Conservation (phyloP, 2,113 vertebrate species). For the Uropsilus gracilis region DNA sequence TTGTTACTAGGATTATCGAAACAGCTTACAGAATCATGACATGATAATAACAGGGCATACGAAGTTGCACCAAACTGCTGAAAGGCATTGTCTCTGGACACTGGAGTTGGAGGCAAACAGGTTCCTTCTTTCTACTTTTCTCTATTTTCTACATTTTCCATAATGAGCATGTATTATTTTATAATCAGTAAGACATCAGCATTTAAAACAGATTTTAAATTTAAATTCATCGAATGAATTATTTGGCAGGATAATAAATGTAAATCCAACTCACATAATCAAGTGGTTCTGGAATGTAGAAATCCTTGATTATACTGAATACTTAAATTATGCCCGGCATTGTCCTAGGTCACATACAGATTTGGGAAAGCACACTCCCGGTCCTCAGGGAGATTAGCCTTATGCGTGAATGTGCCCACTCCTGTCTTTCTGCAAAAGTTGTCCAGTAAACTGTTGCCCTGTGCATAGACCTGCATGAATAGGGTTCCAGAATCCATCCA, state of each 20-base stretch:
- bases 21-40: neutral
- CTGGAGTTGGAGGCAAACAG: neutral
- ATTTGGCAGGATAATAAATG: slow-evolving; percentile 69
- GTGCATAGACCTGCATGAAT: neutral
- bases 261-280: slow-evolving; percentile 68
- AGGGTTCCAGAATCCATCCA: neutral
- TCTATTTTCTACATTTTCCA: slow-evolving; percentile 56
- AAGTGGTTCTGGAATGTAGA: slow-evolving; percentile 61
- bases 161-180: slow-evolving; percentile 59
- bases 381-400: neutral
- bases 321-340: slow-evolving; percentile 39
- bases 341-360: slow-evolving; percentile 8
- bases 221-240: slow-evolving; percentile 70
- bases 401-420: neutral
- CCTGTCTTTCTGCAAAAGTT: neutral
- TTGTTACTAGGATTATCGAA: neutral
- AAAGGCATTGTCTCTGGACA: neutral
- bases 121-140: slow-evolving; percentile 37
- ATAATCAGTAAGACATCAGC: slow-evolving; percentile 65
- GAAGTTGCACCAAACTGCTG: neutral
- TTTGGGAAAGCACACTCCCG: neutral
- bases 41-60: neutral
- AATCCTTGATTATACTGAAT: slow-evolving; percentile 67
- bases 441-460: neutral
- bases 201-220: slow-evolving; percentile 75